A percentile compares a stretch with the other conserved stretches of the same genome.
Conservation (phyloP, 1,140 invertebrate genomes). For the Gonioctena quinquepunctata region DNA sequence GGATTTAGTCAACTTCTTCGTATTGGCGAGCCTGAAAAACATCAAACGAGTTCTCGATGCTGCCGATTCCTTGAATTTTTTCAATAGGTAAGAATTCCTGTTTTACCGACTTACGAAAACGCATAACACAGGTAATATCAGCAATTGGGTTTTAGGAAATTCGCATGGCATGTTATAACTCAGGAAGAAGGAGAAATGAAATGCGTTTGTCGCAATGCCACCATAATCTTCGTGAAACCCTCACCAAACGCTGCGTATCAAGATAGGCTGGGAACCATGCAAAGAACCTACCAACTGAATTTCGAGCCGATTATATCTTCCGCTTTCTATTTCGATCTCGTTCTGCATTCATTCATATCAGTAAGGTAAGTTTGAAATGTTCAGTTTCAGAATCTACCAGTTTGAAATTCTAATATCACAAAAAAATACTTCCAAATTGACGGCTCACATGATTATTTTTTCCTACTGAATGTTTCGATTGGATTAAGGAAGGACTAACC, state of each 20-base stretch:
- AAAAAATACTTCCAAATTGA: too few species aligned
- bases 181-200: constrained; percentile 70
- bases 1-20: constrained; percentile 87
- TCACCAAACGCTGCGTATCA: constrained; percentile 63
- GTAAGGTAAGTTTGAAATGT: constrained; percentile 73
- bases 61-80: constrained; percentile 42
- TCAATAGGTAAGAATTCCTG: constrained; percentile 43
- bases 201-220: constrained; percentile 71
- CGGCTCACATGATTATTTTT: too few species aligned
- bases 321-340: constrained; percentile 86
- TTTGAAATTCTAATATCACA: too few species aligned
- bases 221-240: constrained; percentile 69
- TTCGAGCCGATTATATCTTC: constrained; percentile 72
- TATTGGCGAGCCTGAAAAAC: constrained; percentile 71
- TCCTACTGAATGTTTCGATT: too few species aligned
- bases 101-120: not conserved
- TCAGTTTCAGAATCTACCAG: too few species aligned
- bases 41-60: constrained; percentile 69
- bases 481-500: too few species aligned
- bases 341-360: constrained; percentile 71
- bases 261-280: constrained; percentile 68
- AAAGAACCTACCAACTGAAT: constrained; percentile 69
- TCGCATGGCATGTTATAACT: constrained; percentile 69
- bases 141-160: constrained; percentile 57
- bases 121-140: too few species aligned